phyloP scores from a whole-genome alignment of 2,888 invertebrate genomes.

The Cephonodes hylas region DNA sequence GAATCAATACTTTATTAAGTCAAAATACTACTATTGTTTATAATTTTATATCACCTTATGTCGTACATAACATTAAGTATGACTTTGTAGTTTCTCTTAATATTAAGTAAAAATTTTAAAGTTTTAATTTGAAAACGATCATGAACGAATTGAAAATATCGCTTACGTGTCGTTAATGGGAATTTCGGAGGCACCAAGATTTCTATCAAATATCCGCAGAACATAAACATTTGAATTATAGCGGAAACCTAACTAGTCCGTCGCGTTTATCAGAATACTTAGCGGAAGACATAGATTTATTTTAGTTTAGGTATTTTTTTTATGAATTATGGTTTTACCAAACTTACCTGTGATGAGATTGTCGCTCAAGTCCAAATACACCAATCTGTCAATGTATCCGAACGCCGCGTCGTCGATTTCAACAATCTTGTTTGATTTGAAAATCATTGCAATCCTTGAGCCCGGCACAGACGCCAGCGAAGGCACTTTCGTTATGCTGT shows the following conservation, averaged over 20 bases:
- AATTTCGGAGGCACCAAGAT: not conserved
- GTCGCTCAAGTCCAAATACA: constrained; percentile 81
- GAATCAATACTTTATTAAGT: no score
- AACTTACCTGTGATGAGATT: constrained; percentile 77
- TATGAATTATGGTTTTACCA: not conserved
- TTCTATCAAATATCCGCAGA: not conserved
- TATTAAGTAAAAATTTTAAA: no score
- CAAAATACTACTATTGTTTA: no score
- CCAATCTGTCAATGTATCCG: constrained; percentile 68
- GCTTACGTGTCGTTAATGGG: no score
- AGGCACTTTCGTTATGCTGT: constrained; percentile 73
- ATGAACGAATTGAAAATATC: no score
- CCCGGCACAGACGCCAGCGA: constrained; percentile 68
- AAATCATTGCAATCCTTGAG: constrained; percentile 70
- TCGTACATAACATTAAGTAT: no score
- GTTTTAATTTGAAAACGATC: no score
- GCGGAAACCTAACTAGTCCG: not conserved
- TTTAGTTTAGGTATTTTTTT: not conserved
- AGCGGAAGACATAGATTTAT: not conserved
- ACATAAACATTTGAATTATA: not conserved
- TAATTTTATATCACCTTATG: no score
- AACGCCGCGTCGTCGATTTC: constrained; percentile 78
- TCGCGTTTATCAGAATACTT: not conserved
- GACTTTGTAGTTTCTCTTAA: no score
- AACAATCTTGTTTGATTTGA: constrained; percentile 75